phyloP scores from a whole-genome alignment of 1,140 invertebrate species.

The Halictus rubicundus region DNA sequence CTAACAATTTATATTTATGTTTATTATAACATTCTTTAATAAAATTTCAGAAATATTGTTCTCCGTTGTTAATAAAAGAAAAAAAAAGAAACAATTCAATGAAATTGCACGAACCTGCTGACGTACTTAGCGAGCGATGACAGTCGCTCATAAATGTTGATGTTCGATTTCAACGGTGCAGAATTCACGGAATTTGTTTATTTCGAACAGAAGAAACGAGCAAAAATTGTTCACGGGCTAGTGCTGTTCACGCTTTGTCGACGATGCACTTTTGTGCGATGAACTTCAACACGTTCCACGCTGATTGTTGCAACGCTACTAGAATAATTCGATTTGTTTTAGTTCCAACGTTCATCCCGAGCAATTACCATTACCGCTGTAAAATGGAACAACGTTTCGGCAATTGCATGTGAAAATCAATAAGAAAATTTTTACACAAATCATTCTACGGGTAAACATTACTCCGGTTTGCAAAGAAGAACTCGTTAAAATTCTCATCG shows the following conservation, averaged over 20 bases:
- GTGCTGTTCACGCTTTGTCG: background rate
- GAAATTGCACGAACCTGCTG: background rate
- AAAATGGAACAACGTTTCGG: background rate
- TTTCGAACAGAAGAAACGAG: background rate
- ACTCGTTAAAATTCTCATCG: background rate
- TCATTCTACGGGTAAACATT: background rate
- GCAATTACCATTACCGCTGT: background rate
- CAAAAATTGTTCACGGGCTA: background rate
- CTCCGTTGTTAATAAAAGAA: background rate
- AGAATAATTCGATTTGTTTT: conserved; percentile 15
- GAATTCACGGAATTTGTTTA: background rate
- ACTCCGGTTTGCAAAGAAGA: too few relatives aligned
- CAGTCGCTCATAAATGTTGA: too few relatives aligned
- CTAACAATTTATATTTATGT: background rate
- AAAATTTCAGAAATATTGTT: background rate
- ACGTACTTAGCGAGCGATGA: background rate
- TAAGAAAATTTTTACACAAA: conserved; percentile 5
- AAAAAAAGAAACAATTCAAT: background rate
- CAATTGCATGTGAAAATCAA: conserved; percentile 23
- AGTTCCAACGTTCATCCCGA: background rate
- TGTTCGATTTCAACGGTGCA: background rate
- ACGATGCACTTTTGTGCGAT: conserved; percentile 6
- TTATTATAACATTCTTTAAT: background rate
- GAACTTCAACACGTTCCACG: conserved; percentile 13
- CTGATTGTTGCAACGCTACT: conserved; percentile 42